Evolutionary conservation across 2,888 invertebrate genomes (phyloP), one percentile per base, ranked within the genome.

Genomic region (Pristionchus fissidentatus): DNA sequence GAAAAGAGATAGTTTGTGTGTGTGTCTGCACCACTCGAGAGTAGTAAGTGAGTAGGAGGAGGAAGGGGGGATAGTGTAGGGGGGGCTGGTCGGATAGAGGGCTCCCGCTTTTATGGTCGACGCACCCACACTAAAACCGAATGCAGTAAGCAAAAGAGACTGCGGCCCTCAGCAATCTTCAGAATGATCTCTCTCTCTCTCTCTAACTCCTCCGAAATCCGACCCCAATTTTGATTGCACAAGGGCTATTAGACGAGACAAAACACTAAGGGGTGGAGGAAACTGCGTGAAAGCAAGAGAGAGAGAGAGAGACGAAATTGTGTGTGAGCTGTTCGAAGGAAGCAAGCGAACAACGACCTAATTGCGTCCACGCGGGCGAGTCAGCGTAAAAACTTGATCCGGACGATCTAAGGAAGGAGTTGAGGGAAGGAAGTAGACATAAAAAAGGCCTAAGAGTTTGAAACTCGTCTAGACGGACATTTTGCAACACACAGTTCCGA

Each of bases 331-430:
- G n/a, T n/a, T n/a, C 35, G 62, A 22, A n/a, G 41, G 41, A 41
- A 26, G 70, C 43, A 70, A 70, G 70, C n/a, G n/a, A 70, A 70
- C 70, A 41, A 26, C 70, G 70, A 70, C 70, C 70, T 70, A 70
- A 70, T 70, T 70, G 43, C 70, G 70, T 41, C 41, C 70, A 13
- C 55, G 4, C 7, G 55, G 13, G n/a, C n/a, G n/a, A n/a, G n/a
- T n/a, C n/a, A n/a, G n/a, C n/a, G n/a, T n/a, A n/a, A 70, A 70
- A 70, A 70, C 70, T 70, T 70, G 70, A 70, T 70, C 70, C 41
- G n/a, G n/a, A n/a, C n/a, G 70, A 70, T 70, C 43, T 43, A 22
- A 70, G 55, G 55, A 55, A 26, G 38, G 70, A 70, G 41, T 19
- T 3, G 60, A 60, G 19, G 32, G 52, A 13, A n/a, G 38, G n/a